Conservation (phyloP, 2,888 invertebrate genomes). For the Sesamia inferens region DNA sequence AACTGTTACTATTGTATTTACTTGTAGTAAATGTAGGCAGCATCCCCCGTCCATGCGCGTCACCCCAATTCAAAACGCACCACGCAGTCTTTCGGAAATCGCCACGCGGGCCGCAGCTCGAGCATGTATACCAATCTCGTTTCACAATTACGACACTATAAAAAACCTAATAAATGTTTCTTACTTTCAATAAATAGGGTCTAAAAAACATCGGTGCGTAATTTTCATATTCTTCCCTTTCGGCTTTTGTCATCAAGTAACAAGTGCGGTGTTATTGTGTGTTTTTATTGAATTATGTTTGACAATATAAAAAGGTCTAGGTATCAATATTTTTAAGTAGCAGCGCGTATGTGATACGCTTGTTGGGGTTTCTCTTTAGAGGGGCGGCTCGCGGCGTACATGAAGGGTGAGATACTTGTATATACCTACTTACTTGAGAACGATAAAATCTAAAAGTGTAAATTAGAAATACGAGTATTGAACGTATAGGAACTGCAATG, state of each 20-base stretch:
- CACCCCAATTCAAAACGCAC: slow-evolving; percentile 80
- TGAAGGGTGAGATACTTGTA: slow-evolving; percentile 85
- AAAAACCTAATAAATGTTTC: slow-evolving; percentile 65
- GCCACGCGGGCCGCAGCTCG: slow-evolving; percentile 79
- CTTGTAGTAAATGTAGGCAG: slow-evolving; percentile 75
- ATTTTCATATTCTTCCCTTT: slow-evolving; percentile 47
- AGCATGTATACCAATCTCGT: slow-evolving; percentile 68
- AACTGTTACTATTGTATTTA: slow-evolving; percentile 72
- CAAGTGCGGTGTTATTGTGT: slow-evolving; percentile 70
- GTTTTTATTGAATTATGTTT: slow-evolving; percentile 68
- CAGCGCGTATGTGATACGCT: slow-evolving; percentile 71
- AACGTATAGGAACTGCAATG: not conserved
- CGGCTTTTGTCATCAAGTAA: slow-evolving; percentile 54
- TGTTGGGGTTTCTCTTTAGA: slow-evolving; percentile 67
- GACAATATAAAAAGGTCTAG: slow-evolving; percentile 67
- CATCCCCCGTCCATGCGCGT: slow-evolving; percentile 84
- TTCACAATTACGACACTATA: slow-evolving; percentile 63
- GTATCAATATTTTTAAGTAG: slow-evolving; percentile 76
- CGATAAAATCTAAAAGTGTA: slow-evolving; percentile 8
- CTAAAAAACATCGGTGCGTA: slow-evolving; percentile 60
- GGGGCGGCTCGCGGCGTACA: slow-evolving; percentile 76
- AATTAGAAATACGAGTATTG: not conserved
- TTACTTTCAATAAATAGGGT: slow-evolving; percentile 65
- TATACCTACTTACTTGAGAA: slow-evolving; percentile 55
- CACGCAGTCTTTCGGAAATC: slow-evolving; percentile 85